phyloP scores from a whole-genome alignment of 2,113 vertebrate species.

The Sylvietta virens region DNA sequence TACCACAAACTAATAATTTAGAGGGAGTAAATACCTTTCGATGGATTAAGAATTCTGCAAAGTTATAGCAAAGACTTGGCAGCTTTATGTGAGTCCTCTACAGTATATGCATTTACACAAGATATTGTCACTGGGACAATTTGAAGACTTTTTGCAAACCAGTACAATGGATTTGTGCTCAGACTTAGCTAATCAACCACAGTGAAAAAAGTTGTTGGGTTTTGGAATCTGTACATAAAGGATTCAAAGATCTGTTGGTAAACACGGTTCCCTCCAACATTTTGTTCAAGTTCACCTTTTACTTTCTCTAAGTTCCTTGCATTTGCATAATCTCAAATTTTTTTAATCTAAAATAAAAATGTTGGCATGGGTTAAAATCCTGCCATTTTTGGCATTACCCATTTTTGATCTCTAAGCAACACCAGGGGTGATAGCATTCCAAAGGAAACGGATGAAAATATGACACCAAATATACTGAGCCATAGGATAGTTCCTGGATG shows the following conservation, averaged over 20 bases:
- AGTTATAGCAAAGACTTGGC: neutral
- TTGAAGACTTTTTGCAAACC: neutral
- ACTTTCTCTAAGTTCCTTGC: neutral
- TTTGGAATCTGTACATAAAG: neutral
- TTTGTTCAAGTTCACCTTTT: neutral
- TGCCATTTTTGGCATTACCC: no score
- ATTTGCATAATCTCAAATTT: neutral
- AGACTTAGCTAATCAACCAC: neutral
- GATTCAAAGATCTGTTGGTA: neutral
- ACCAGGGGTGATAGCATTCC: neutral
- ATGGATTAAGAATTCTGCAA: neutral
- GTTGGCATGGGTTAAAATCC: neutral
- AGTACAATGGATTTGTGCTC: neutral
- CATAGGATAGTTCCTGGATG: neutral
- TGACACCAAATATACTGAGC: neutral
- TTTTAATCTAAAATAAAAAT: neutral
- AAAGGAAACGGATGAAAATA: neutral
- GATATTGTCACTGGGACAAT: neutral
- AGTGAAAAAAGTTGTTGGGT: neutral
- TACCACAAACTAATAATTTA: neutral
- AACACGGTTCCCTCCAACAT: neutral
- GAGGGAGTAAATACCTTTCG: neutral
- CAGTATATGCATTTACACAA: rapidly evolving
- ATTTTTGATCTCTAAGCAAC: neutral
- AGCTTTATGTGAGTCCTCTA: neutral